Conservation (phyloP, 2,113 vertebrate species). For the Xenotilapia longispinis region DNA sequence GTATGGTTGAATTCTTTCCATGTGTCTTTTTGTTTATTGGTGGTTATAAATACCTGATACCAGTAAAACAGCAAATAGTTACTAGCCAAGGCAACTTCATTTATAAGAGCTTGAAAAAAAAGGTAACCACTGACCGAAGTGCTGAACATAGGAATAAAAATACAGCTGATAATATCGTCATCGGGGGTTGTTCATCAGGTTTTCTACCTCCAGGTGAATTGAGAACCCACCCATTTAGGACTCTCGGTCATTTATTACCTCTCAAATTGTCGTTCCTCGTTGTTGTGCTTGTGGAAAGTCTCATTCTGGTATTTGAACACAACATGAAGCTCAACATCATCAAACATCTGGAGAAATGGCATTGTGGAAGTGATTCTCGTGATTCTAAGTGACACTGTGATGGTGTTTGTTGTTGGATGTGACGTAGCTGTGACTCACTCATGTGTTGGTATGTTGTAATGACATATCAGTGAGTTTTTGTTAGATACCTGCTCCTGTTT, state of each 20-base stretch:
- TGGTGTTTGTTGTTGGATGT: neutral
- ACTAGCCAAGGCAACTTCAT: neutral
- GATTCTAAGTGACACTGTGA: neutral
- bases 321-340: neutral
- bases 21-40: fast-evolving
- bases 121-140: neutral
- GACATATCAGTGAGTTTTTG: neutral
- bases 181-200: neutral
- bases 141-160: neutral
- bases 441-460: neutral
- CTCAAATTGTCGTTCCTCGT: neutral
- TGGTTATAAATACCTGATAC: neutral
- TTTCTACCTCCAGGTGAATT: neutral
- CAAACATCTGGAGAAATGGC: neutral
- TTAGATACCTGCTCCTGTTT: neutral
- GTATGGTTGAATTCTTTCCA: neutral
- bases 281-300: neutral
- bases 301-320: neutral
- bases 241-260: neutral
- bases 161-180: neutral
- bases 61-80: neutral
- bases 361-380: neutral
- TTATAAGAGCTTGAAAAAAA: neutral
- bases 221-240: neutral
- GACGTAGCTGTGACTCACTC: neutral